Percentiles rank a stretch among this genome's conserved stretches.
These are phyloP conservation scores for Hylaeus anthracinus DNA, from an alignment of 1,140 invertebrate species.

Conservation along the genomic window DNA sequence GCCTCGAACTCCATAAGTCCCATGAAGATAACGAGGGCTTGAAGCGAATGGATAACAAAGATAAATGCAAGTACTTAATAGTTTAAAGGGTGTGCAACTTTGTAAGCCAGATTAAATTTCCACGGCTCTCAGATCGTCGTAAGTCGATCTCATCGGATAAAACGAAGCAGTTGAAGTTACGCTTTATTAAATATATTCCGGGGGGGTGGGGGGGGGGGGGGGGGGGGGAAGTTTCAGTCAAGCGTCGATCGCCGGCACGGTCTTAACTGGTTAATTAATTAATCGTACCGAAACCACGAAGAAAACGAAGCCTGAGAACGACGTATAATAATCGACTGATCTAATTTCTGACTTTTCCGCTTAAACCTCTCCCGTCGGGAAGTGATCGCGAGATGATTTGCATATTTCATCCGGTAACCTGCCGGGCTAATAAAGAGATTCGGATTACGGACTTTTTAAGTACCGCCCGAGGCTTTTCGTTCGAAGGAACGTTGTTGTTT, in stretches of 20 bases:
- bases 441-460: constrained; percentile 6
- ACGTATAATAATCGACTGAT: constrained; percentile 33
- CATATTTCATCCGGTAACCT: constrained; percentile 35
- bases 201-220: too few relatives aligned
- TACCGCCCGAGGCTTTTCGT: background rate
- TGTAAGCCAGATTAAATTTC: constrained; percentile 41
- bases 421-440: constrained; percentile 27
- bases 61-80: constrained; percentile 14
- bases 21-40: too few relatives aligned
- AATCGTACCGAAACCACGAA: background rate
- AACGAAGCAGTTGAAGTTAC: constrained; percentile 17
- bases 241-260: constrained; percentile 22
- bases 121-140: constrained; percentile 37
- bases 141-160: constrained; percentile 38
- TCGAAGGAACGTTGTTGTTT: too few relatives aligned
- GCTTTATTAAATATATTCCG: constrained; percentile 4
- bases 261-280: constrained; percentile 13
- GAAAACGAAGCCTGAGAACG: background rate
- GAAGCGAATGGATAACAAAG: too few relatives aligned
- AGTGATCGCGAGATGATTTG: constrained; percentile 32
- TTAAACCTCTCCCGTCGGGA: constrained; percentile 7
- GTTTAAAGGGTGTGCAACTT: constrained; percentile 15
- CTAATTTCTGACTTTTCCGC: constrained; percentile 21
- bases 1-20: too few relatives aligned
- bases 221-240: background rate